Evolutionary conservation across 2,797 vertebrate genomes (phyloP).

Genomic region (Rhadinocentrus ornatus): DNA sequence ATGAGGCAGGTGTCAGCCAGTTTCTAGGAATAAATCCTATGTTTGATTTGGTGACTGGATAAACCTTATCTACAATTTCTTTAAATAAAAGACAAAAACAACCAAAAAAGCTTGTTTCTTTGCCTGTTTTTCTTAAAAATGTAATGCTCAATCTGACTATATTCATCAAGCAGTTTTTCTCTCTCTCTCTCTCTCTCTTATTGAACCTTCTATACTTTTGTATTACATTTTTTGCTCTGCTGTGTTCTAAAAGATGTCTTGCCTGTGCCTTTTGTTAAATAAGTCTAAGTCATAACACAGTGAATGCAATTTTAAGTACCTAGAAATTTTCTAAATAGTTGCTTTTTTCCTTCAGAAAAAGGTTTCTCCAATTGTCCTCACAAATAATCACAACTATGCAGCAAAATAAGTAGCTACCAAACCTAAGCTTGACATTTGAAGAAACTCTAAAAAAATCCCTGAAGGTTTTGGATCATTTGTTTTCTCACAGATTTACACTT

Average conservation of each 20-base stretch:
- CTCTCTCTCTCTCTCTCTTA: no score
- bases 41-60: slow-evolving; percentile 2
- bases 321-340: neutral
- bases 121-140: neutral
- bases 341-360: neutral
- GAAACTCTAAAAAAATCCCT: neutral
- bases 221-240: no score
- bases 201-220: no score
- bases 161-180: no score
- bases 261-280: no score
- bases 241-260: no score
- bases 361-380: neutral
- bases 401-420: neutral
- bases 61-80: neutral
- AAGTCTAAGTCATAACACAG: neutral
- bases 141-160: no score
- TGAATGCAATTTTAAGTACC: neutral
- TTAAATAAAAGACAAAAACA: neutral
- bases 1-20: slow-evolving; percentile 45
- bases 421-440: neutral
- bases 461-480: neutral
- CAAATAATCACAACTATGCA: neutral
- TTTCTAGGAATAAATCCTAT: slow-evolving; percentile 22
- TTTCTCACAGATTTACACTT: neutral
- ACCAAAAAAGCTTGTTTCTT: neutral